Conservation (phyloP, 2,888 invertebrate species). For the Aproaerema taeniolella region DNA sequence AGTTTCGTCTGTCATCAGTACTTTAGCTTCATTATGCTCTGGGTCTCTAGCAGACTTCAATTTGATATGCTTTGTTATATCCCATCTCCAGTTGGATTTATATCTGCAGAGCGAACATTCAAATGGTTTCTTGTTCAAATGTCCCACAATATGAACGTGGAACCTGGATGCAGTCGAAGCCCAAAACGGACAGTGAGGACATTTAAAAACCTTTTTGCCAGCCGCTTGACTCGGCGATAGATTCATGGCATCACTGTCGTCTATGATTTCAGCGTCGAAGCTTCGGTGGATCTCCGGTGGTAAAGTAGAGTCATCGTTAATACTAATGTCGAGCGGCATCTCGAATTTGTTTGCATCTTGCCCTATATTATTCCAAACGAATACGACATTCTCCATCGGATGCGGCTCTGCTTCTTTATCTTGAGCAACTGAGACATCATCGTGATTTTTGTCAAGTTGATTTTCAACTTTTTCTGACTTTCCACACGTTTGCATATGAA, state of each 20-base stretch:
- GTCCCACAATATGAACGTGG: slow-evolving; percentile 95
- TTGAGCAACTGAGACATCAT: slow-evolving; percentile 39
- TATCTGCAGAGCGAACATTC: slow-evolving; percentile 96
- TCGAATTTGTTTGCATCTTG: slow-evolving; percentile 54
- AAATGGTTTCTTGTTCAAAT: slow-evolving; percentile 94
- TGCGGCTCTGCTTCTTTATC: slow-evolving; percentile 76
- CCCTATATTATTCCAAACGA: slow-evolving; percentile 87
- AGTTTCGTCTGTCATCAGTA: slow-evolving; percentile 94
- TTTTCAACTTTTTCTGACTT: slow-evolving; percentile 58
- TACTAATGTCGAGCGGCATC: slow-evolving; percentile 59
- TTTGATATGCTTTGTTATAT: slow-evolving; percentile 96
- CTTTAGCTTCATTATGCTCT: slow-evolving; percentile 87
- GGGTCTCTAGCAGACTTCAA: slow-evolving; percentile 91
- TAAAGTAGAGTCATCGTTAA: slow-evolving; percentile 65
- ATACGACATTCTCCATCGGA: slow-evolving; percentile 88
- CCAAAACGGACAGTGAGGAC: slow-evolving; percentile 95
- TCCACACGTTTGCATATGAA: slow-evolving; percentile 85
- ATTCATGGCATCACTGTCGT: slow-evolving; percentile 77
- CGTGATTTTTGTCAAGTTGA: slow-evolving; percentile 35
- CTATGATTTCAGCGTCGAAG: slow-evolving; percentile 54
- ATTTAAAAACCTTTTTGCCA: slow-evolving; percentile 91
- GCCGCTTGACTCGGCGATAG: slow-evolving; percentile 79
- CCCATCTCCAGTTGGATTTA: slow-evolving; percentile 98
- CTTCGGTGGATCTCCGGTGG: slow-evolving; percentile 45
- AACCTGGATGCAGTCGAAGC: slow-evolving; percentile 95